Evolutionary conservation across 2,888 invertebrate genomes (phyloP).

Genomic region (Drepana falcataria): DNA sequence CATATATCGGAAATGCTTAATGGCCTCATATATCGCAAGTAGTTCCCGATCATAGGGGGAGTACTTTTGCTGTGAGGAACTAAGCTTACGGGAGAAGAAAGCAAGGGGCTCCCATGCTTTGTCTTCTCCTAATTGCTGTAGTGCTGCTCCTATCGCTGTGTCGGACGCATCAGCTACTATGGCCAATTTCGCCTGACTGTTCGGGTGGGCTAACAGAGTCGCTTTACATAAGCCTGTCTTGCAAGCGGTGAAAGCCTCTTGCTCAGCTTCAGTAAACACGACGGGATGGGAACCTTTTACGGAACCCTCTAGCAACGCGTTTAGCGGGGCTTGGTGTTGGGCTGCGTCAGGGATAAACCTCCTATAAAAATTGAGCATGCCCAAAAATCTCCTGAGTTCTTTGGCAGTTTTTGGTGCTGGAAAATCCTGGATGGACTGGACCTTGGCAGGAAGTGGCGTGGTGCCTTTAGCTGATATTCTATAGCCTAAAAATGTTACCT

Average conservation of each 20-base stretch:
- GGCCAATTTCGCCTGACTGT: no score
- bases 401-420: neutral
- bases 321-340: no score
- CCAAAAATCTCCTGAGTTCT: neutral
- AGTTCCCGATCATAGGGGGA: neutral
- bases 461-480: neutral
- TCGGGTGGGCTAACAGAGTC: no score
- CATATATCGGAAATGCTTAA: neutral
- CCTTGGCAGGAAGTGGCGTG: neutral
- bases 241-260: no score
- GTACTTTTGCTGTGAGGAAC: neutral
- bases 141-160: no score
- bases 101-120: conserved; percentile 3
- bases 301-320: no score
- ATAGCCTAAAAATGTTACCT: conserved; percentile 5
- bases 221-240: no score
- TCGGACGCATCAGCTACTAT: no score
- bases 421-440: neutral
- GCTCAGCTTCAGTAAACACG: no score
- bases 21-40: neutral
- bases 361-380: neutral
- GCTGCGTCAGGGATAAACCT: no score
- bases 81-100: conserved; percentile 31
- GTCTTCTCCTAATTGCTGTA: neutral
- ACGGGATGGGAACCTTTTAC: no score